Evolutionary conservation across 1,140 invertebrate species (phyloP), one percentile per base, ranked within the genome.

Genomic region (Delia radicum): DNA sequence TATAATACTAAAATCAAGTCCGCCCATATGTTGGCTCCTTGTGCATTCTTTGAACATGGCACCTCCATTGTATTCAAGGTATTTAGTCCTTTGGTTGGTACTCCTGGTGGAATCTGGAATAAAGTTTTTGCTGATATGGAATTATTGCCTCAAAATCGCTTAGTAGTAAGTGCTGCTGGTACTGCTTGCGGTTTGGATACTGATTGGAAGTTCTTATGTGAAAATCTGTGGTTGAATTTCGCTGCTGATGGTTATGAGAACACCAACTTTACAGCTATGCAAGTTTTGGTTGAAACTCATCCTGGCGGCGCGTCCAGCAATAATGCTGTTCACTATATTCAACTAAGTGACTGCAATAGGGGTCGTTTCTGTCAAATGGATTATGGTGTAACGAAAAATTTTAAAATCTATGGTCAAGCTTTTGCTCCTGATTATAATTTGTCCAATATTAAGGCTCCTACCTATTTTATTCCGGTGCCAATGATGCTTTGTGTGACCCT

Each of bases 401-500:
- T 86, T 24, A 76, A 81, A 21, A 75, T 81, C 0, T 91, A 91
- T 75, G 86, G 85, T 0, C 84, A 80, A 42, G 4, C 76, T 0
- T 82, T 72, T 10, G 89, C 91, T n/a, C 90, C 90, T 2, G 78
- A 84, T 0, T 94, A 93, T 80, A 79, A 89, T 75, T 76, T 93
- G 1, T 80, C 81, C 1, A 89, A 87, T 28, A 86, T 94, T 2
- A 89, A 85, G 0, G 86, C 90, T 0, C 91, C 92, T 0, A 88
- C 94, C 2, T 91, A 89, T 37, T 79, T 95, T 92, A 93, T 81
- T 94, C 91, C 78, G 90, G 90, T 18, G 88, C 89, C 26, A 92
- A 92, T 77, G 95, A 96, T 81, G 91, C 89, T 76, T 81, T 95
- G 0, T 77, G 74, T 28, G 71, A 18, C 72, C 73, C 76, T 8